Conservation (phyloP, 2,113 vertebrate species). For the Oxyura jamaicensis region DNA sequence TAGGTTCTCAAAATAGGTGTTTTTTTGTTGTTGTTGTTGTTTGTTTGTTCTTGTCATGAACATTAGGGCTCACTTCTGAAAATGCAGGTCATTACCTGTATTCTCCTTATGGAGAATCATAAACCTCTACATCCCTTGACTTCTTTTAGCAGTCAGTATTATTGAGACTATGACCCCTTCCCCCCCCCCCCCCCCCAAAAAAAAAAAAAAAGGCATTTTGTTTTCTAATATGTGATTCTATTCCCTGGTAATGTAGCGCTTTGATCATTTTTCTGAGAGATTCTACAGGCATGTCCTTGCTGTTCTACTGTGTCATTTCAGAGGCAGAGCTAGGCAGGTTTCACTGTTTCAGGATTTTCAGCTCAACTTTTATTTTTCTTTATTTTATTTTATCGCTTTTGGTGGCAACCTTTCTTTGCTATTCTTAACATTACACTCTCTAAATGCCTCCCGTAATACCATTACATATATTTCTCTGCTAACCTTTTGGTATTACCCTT, state of each 20-base stretch:
- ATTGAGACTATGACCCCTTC: neutral
- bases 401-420: neutral
- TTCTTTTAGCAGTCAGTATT: neutral
- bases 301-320: neutral
- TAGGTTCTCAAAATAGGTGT: neutral
- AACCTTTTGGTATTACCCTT: neutral
- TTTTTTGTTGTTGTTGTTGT: no score
- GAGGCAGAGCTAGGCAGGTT: neutral
- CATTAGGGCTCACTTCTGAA: neutral
- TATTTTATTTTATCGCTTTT: neutral
- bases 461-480: neutral
- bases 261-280: neutral
- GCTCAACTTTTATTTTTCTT: neutral
- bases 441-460: neutral
- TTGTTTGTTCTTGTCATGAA: no score
- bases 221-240: neutral
- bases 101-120: neutral
- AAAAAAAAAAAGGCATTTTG: neutral
- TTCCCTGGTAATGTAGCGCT: neutral
- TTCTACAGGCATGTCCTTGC: neutral
- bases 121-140: neutral
- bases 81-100: neutral
- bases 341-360: neutral
- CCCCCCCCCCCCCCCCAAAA: no score
- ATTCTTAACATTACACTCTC: neutral